Conservation (phyloP, 2,888 invertebrate genomes). For the Eupsilia transversa region DNA sequence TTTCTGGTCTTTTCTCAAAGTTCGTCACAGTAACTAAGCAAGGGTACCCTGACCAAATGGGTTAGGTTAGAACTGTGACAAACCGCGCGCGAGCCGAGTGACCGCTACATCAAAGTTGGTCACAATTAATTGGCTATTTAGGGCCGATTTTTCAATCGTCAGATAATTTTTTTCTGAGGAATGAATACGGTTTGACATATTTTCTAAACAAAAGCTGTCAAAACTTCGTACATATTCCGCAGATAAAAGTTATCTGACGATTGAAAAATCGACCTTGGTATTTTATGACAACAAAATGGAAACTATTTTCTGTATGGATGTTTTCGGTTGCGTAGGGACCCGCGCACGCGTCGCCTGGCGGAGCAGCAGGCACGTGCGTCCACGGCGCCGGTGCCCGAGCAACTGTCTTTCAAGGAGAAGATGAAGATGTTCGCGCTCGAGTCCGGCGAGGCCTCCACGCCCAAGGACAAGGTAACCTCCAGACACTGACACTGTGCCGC, state of each 20-base stretch:
- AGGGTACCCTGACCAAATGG: not conserved
- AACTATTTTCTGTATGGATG: not conserved
- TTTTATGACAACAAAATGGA: not conserved
- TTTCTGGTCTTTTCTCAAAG: not conserved
- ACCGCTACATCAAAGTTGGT: not conserved
- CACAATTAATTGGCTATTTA: not conserved
- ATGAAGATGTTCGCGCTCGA: constrained; percentile 99
- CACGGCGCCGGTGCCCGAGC: constrained; percentile 95
- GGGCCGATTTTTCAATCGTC: too few species aligned
- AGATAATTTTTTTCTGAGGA: too few species aligned
- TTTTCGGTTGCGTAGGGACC: constrained; percentile 92
- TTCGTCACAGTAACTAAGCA: not conserved
- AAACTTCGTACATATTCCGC: too few species aligned
- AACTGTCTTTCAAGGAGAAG: constrained; percentile 99
- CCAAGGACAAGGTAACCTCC: constrained; percentile 94
- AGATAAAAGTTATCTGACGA: too few species aligned
- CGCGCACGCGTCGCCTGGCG: constrained; percentile 96
- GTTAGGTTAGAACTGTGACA: not conserved
- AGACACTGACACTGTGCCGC: constrained; percentile 39
- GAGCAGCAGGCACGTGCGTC: constrained; percentile 93
- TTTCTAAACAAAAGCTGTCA: too few species aligned
- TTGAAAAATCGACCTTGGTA: too few species aligned
- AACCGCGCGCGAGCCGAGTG: not conserved
- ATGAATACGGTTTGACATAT: too few species aligned
- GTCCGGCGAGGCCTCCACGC: constrained; percentile 97